phyloP scores from a whole-genome alignment of 1,140 invertebrate species.

The Manduca sexta region DNA sequence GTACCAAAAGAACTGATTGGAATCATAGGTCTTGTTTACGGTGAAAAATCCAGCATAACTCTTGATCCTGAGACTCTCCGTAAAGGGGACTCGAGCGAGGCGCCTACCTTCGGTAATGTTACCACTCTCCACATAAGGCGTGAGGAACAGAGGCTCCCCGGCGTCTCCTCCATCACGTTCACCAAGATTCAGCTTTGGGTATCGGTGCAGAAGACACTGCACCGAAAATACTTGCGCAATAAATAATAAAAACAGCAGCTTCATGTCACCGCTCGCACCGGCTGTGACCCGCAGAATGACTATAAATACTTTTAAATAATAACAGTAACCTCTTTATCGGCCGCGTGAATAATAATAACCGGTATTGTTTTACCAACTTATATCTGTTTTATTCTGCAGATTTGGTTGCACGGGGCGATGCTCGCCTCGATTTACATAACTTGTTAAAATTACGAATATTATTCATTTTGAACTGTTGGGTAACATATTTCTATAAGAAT shows the following conservation, averaged over 20 bases:
- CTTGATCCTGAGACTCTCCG: conserved; percentile 54
- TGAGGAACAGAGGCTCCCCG: conserved; percentile 78
- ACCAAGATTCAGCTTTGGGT: conserved; percentile 47
- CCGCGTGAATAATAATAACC: too few species aligned
- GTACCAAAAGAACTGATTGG: conserved; percentile 87
- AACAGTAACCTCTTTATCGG: too few species aligned
- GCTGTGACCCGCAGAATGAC: neutral
- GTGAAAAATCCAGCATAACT: conserved; percentile 82
- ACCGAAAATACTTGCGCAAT: conserved; percentile 31
- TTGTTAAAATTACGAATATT: too few species aligned
- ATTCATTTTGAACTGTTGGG: too few species aligned
- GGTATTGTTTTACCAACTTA: too few species aligned
- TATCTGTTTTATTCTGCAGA: too few species aligned
- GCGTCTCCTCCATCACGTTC: conserved; percentile 73
- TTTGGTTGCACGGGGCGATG: too few species aligned
- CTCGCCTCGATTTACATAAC: too few species aligned
- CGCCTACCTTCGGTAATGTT: conserved; percentile 53
- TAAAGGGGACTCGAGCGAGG: conserved; percentile 53
- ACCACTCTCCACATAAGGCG: conserved; percentile 77
- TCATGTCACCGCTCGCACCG: conserved; percentile 12
- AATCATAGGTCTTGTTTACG: conserved; percentile 78
- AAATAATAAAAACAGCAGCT: conserved; percentile 21
- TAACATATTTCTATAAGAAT: too few species aligned
- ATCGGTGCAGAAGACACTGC: conserved; percentile 44
- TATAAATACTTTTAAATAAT: too few species aligned